Evolutionary conservation across 2,113 vertebrate genomes (phyloP).

Genomic region (Upupa epops): DNA sequence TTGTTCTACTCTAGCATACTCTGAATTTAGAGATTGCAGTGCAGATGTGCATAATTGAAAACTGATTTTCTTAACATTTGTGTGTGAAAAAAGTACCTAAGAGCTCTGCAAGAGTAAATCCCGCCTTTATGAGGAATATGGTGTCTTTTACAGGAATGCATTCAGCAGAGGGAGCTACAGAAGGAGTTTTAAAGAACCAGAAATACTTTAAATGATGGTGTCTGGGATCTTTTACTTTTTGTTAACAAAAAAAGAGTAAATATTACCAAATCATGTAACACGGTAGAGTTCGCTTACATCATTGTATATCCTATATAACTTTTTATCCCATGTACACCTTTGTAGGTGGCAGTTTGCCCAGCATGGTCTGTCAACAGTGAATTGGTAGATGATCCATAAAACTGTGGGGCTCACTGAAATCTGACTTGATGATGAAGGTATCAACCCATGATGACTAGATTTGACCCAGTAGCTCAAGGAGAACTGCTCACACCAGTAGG

Average conservation of each 20-base stretch:
- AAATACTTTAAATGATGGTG: not conserved
- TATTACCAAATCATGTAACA: not conserved
- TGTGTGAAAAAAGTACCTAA: not conserved
- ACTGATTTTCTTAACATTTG: not conserved
- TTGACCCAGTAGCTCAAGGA: not conserved
- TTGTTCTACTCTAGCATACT: not conserved
- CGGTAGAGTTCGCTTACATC: not conserved
- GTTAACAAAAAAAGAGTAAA: not conserved
- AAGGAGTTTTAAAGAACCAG: not conserved
- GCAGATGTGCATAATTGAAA: not conserved
- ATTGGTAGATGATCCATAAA: not conserved
- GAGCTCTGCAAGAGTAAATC: not conserved
- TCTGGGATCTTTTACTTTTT: not conserved
- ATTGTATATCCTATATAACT: not conserved
- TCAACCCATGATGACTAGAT: not conserved
- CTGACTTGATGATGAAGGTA: not conserved
- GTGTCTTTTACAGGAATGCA: not conserved
- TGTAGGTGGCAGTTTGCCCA: not conserved
- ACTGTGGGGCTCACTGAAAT: not conserved
- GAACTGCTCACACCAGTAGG: not conserved
- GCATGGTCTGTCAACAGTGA: not conserved
- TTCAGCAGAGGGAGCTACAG: not conserved
- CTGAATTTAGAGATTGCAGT: not conserved
- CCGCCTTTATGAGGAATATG: not conserved
- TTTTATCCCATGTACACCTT: not conserved